These are phyloP conservation scores for Anthopleura sola DNA, from an alignment of 64 coral and sea anemone species.

Conservation along the genomic window DNA sequence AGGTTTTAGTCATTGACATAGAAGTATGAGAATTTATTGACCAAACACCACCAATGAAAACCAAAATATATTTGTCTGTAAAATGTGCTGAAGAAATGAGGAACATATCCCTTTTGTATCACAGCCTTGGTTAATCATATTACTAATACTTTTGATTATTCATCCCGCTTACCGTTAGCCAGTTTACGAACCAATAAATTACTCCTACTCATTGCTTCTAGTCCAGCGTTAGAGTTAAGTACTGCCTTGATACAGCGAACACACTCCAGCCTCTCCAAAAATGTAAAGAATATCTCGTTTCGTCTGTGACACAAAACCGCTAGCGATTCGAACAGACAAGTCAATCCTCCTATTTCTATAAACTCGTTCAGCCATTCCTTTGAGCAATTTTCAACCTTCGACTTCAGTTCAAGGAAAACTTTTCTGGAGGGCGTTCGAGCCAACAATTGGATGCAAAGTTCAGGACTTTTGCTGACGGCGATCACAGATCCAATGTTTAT, in stretches of 20 bases:
- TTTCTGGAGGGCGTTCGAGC: conserved; percentile 73
- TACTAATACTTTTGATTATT: no score
- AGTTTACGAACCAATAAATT: conserved; percentile 52
- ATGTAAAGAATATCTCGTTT: conserved; percentile 62
- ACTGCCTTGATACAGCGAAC: conserved; percentile 87
- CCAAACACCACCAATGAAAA: no score
- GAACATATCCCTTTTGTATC: neutral
- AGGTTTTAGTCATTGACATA: no score
- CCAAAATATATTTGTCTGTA: no score
- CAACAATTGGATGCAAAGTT: conserved; percentile 63
- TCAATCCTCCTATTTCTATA: conserved; percentile 52
- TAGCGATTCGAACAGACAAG: conserved; percentile 65
- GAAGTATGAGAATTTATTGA: no score
- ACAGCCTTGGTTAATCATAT: no score
- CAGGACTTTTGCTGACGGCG: conserved; percentile 37
- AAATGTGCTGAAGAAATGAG: no score
- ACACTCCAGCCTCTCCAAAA: conserved; percentile 74
- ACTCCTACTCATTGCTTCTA: conserved; percentile 45
- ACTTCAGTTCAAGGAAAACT: conserved; percentile 59
- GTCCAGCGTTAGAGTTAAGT: conserved; percentile 65
- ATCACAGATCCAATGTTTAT: neutral
- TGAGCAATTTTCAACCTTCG: conserved; percentile 57
- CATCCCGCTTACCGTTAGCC: conserved; percentile 58
- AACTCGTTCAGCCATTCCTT: conserved; percentile 78
- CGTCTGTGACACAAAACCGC: conserved; percentile 50